phyloP scores from a whole-genome alignment of 2,888 invertebrate species.

The Meteorus colon region DNA sequence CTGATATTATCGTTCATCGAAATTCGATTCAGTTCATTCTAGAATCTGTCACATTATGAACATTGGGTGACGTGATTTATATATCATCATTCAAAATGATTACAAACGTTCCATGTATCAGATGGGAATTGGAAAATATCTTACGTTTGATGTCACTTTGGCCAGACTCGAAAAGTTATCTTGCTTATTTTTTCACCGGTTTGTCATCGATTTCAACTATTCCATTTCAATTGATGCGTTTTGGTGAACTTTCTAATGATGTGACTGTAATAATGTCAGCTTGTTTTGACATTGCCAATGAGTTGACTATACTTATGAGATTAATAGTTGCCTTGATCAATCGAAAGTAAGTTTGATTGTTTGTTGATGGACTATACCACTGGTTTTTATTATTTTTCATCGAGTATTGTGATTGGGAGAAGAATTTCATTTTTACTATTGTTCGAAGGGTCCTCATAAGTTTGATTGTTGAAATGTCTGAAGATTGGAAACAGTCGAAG shows the following conservation, averaged over 20 bases:
- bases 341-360: constrained; percentile 24
- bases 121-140: not conserved
- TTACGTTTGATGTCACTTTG: not conserved
- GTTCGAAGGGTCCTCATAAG: constrained; percentile 1
- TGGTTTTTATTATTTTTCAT: not conserved
- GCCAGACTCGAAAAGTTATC: not conserved
- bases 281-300: constrained; percentile 3
- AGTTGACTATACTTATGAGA: not conserved
- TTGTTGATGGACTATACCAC: not conserved
- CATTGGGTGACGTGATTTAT: not conserved
- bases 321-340: constrained; percentile 20
- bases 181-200: not conserved
- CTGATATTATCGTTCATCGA: too few relatives aligned
- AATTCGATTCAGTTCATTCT: too few relatives aligned
- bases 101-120: not conserved
- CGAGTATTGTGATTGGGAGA: too few relatives aligned
- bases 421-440: not conserved
- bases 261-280: not conserved
- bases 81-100: not conserved
- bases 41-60: too few relatives aligned
- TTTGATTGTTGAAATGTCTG: constrained; percentile 26
- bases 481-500: constrained; percentile 22
- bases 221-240: constrained; percentile 37
- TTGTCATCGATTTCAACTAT: not conserved
- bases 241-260: not conserved